Base-by-base conservation (phyloP, 2,113 vertebrate genomes). In the Peromyscus maniculatus region DNA sequence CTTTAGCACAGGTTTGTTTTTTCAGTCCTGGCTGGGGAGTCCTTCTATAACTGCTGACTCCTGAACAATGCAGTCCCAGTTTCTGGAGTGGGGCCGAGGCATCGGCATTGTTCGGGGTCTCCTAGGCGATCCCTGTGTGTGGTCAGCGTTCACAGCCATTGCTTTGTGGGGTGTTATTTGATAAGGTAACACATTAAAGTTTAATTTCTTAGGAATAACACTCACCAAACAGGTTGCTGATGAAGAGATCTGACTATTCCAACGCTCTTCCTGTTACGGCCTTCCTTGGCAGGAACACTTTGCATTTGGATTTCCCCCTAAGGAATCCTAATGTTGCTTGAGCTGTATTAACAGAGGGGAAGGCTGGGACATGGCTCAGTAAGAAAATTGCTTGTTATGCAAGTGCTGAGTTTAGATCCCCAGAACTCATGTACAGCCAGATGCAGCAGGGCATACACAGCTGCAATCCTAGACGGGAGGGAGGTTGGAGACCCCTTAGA, bases 141-240 rank as follows among this genome's bases (percentile, higher is more conserved):
- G 17, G 31, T 88, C 57, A 62, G 19, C 59, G 77, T 93, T 67
- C 92, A 77, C 82, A 74, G 17, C 3, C n/a, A 39, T 26, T 52
- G 13, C n/a, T 87, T 89, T 72, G 49, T 3, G 21, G 59, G 49
- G 21, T 59, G 69, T 80, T 86, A 24, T 96, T 93, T 89, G 84
- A 52, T 92, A 93, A 71, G 93, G 74, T 46, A 59, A 72, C 62
- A 33, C 8, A 66, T 43, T 88, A 55, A 82, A 62, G 59, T 7
- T 64, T 90, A 13, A 89, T 78, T 89, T 95, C 87, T 80, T 72
- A 57, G 66, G 7, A 88, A 66, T 24, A 91, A 91, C 86, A 89
- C 3, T 79, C 19, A 87, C 74, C 66, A 72, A 1, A 36, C 26
- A 33, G 71, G 64, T 43, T 95, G 87, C 86, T 93, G 84, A 39